Evolutionary conservation across 1,140 invertebrate genomes (phyloP), one percentile per base, ranked within the genome.

Genomic region (Oryzaephilus surinamensis): DNA sequence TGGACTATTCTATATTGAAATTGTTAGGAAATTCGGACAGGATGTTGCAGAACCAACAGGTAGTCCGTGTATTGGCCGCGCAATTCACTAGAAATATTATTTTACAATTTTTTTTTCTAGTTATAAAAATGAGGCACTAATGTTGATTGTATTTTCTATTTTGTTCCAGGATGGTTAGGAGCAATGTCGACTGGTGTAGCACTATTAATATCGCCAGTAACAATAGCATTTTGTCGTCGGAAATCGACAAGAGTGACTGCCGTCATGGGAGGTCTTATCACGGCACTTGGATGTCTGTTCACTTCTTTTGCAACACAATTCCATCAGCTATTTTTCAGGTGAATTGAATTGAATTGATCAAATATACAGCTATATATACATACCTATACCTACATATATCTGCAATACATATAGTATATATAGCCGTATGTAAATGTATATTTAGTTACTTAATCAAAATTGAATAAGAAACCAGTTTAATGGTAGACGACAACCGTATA

Each of bases 281-380:
- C 84, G 1, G 84, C 87, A 0, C 68, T 92, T 1, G 88, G 85
- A 11, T 88, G 84, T 55, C 75, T 90, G 34, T 92, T 90, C 66
- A 86, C 85, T 4, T 83, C 79, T 15, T 93, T 92, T 58, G 86
- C 87, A 6, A 81, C 79, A 14, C 82, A 89, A 59, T 87, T 88
- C 58, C 85, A 91, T 64, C 89, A 93, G 55, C 67, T 91, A 16
- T 88, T 87, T 67, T 84, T 91, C 71, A 89, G 84, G 64, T 90
- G 87, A 45, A 38, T 32, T n/a, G n/a, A n/a, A n/a, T n/a, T n/a
- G n/a, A n/a, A n/a, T n/a, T n/a, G n/a, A n/a, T n/a, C n/a, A n/a
- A n/a, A n/a, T n/a, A n/a, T n/a, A n/a, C n/a, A n/a, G n/a, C n/a
- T n/a, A n/a, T n/a, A n/a, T n/a, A n/a, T n/a, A n/a, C n/a, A n/a